These are phyloP conservation scores for Orius insidiosus DNA, from an alignment of 1,140 invertebrate species.

Conservation along the genomic window DNA sequence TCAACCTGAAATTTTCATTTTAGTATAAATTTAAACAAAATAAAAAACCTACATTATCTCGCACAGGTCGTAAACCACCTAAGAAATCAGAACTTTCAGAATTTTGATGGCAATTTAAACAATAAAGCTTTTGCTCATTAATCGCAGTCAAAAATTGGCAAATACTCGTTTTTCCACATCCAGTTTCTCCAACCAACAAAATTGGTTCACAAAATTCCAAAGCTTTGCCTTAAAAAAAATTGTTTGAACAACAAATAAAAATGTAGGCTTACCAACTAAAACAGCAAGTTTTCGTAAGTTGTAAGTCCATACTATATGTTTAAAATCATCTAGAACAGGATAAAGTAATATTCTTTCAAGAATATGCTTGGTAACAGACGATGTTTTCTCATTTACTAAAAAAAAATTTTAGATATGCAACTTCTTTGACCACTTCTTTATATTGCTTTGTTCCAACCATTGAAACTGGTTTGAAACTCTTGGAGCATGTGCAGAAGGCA, in stretches of 20 bases:
- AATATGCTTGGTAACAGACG: conserved; percentile 54
- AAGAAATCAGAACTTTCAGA: conserved; percentile 96
- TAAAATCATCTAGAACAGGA: conserved; percentile 32
- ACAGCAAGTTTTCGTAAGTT: conserved; percentile 82
- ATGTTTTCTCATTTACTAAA: conserved; percentile 32
- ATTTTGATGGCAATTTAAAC: conserved; percentile 96
- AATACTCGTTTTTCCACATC: conserved; percentile 95
- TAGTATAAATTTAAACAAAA: background rate
- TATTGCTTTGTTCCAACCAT: no score
- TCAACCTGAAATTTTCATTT: conserved; percentile 2
- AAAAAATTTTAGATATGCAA: no score
- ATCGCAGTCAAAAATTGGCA: conserved; percentile 72
- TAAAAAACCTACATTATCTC: conserved; percentile 30
- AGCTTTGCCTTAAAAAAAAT: conserved; percentile 39
- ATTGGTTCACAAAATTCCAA: conserved; percentile 87
- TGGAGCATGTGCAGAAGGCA: no score
- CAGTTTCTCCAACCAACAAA: conserved; percentile 91
- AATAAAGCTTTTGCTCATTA: conserved; percentile 43
- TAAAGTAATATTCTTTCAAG: conserved; percentile 41
- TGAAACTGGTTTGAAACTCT: no score
- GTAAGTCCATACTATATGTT: conserved; percentile 85
- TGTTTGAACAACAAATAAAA: background rate
- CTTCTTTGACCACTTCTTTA: no score
- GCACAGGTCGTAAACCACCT: conserved; percentile 80
- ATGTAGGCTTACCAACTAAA: conserved; percentile 52